Evolutionary conservation across 2,888 invertebrate genomes (phyloP), one percentile per base, ranked within the genome.

Genomic region (Synanthedon tipuliformis): DNA sequence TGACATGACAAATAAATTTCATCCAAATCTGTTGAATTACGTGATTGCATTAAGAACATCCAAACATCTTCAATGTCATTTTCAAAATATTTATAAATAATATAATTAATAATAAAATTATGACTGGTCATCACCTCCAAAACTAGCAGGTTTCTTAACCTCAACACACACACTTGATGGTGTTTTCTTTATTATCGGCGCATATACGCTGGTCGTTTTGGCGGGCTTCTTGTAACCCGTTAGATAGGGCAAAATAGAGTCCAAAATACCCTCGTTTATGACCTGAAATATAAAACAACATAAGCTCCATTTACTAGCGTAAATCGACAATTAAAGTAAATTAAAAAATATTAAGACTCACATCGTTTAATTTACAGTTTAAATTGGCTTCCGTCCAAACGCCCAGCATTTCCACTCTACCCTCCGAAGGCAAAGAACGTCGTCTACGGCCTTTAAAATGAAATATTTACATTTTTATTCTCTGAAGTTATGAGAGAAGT

Each of bases 191-290:
- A 90, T 89, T 15, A 88, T 78, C 13, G 90, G 89, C 50, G 88
- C 82, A 52, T 90, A 90, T 34, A 73, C 74, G 59, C 88, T 69
- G 57, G 88, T 73, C 52, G 91, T 81, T 69, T 89, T 91, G 18
- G 73, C 57, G 1, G 91, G 89, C 57, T 87, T 88, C 56, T 80
- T 84, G 56, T 87, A 85, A 4, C 88, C 88, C 12, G 92, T 87
- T 59, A 95, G 88, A 67, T 94, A 94, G 0, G 95, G 93, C 51
- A 95, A 75, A 54, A 95, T 92, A 0, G 95, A 94, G 78, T 95
- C 95, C 51, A 95, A 76, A 56, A 95, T 89, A 11, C 95, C 95
- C 81, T 95, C 95, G 51, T 93, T 92, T 57, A 95, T 88, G 1
- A 95, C 90, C 81, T 94, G 79, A 59, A 89, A n/a, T n/a, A n/a